Base-by-base conservation (phyloP, 2,797 vertebrate species). In the Lates japonicus region DNA sequence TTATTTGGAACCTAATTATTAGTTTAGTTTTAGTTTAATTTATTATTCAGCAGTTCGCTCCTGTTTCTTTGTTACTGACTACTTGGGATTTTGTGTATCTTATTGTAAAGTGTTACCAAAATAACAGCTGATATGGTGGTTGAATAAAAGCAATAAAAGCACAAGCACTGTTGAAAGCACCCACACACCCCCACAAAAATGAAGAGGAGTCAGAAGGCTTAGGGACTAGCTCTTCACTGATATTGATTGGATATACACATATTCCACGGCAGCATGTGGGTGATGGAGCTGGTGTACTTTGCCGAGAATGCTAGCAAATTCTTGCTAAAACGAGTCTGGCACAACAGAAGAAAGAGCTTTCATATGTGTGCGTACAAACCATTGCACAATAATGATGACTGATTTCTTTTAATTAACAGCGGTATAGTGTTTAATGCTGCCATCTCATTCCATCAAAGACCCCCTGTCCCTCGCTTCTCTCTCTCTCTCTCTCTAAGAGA, bases 161-260 rank as follows among this genome's bases (percentile, higher is more conserved):
- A 84, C 81, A 85, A 90, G 91, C 87, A 25, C 85, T 75, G 87
- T 86, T 91, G 79, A 94, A 87, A 90, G 85, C 92, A 89, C 92
- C 94, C 88, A 92, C 91, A 93, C 90, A 90, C 91, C 88, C 91
- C 93, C 93, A 92, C 92, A 90, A 87, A 92, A 92, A 93, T 81
- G 89, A 86, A 93, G 92, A 93, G 88, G 91, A 94, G 90, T 93
- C 85, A 90, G 90, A 90, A 93, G 86, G 87, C 87, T 91, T 59
- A 67, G 80, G 89, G 86, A 90, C 82, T 10, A 77, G 88, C 87
- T 93, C 90, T 89, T 87, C 88, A 83, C 85, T 78, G 69, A 48
- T 94, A 95, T 93, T 87, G 94, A 95, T 94, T 94, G 89, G 90
- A 90, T 85, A 87, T 60, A 89, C 84, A 87, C 86, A 84, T 70